Percentiles rank a stretch among this genome's conserved stretches.
phyloP scores from a whole-genome alignment of 2,113 vertebrate species.

The Sporophila hypoxantha region DNA sequence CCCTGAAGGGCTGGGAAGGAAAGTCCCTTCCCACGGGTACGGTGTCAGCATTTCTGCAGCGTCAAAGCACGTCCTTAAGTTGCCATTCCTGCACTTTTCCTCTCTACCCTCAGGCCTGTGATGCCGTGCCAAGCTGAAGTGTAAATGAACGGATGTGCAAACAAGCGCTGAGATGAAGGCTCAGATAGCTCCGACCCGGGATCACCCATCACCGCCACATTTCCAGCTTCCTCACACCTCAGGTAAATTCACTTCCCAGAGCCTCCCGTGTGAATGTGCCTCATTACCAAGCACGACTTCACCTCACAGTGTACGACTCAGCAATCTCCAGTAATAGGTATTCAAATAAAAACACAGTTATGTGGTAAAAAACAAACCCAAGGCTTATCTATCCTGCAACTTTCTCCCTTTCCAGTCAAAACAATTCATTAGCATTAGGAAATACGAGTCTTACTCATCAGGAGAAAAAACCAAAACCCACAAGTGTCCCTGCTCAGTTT shows the following conservation, averaged over 20 bases:
- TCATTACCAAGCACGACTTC: not conserved
- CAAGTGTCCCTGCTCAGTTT: not conserved
- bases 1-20: not conserved
- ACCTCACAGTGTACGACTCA: fast-evolving
- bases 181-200: not conserved
- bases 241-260: not conserved
- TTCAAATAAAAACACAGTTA: not conserved
- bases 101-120: not conserved
- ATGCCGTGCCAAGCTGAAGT: not conserved
- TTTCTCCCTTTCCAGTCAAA: not conserved
- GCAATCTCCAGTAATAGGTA: not conserved
- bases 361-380: not conserved
- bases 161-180: not conserved
- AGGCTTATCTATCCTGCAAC: not conserved
- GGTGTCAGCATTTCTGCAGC: not conserved
- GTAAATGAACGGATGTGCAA: not conserved
- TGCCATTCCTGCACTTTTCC: not conserved
- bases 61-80: not conserved
- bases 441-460: not conserved
- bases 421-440: slow-evolving; percentile 6
- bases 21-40: not conserved
- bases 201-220: not conserved
- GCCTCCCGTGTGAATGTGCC: not conserved
- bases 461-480: not conserved
- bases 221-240: not conserved